phyloP scores from a whole-genome alignment of 2,113 vertebrate genomes.

The Cisticola juncidis region DNA sequence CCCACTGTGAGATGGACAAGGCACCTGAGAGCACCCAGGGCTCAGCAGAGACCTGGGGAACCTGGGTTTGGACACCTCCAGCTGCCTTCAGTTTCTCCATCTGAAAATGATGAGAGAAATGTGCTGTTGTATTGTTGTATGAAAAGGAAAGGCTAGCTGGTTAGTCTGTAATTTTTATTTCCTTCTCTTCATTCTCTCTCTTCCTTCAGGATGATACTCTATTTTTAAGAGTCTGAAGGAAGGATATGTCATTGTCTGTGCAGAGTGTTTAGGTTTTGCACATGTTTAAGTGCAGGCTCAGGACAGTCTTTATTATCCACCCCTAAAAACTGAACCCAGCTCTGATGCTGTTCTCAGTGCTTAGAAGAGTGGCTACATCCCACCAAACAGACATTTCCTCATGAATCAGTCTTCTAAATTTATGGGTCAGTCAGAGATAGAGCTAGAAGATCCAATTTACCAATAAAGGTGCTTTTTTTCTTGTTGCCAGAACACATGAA shows the following conservation, averaged over 20 bases:
- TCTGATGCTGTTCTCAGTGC: not conserved
- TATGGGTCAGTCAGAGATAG: not conserved
- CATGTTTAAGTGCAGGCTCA: not conserved
- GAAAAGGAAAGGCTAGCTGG: not conserved
- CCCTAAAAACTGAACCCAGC: not conserved
- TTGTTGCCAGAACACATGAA: not conserved
- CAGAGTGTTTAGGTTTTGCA: not conserved
- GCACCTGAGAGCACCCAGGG: not conserved
- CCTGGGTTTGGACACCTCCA: not conserved
- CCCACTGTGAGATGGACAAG: not conserved
- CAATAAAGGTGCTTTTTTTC: not conserved
- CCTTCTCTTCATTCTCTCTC: not conserved
- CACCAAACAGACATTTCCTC: not conserved
- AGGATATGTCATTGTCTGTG: not conserved
- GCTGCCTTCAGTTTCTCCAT: not conserved
- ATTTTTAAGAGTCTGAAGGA: not conserved
- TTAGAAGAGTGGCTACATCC: not conserved
- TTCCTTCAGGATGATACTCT: not conserved
- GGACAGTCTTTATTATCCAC: not conserved
- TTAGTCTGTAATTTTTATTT: not conserved
- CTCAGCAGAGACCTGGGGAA: not conserved
- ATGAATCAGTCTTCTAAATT: not conserved
- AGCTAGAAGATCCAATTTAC: not conserved
- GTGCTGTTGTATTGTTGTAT: fast-evolving
- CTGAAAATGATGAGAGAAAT: not conserved